Conservation (phyloP, 2,797 vertebrate species). For the Picus viridis region DNA sequence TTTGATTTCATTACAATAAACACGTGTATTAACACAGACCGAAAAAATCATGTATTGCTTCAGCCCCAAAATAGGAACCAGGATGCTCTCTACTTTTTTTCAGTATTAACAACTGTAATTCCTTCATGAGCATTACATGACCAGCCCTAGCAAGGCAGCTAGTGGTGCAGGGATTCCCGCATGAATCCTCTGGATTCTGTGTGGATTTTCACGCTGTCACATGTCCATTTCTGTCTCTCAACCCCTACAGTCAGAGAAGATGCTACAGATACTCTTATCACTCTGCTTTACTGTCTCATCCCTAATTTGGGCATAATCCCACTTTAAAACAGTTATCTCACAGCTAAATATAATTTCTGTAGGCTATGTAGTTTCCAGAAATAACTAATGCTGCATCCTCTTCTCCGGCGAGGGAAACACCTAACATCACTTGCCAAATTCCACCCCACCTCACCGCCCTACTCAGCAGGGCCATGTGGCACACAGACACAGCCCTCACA, state of each 20-base stretch:
- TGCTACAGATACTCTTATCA: conserved; percentile 51
- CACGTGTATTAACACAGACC: not conserved
- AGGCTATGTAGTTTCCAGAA: conserved; percentile 36
- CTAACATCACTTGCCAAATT: not conserved
- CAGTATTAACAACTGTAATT: not conserved
- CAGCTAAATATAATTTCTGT: conserved; percentile 52
- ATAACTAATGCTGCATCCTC: conserved; percentile 30
- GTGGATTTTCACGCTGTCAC: not conserved
- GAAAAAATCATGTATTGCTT: not conserved
- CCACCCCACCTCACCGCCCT: not conserved
- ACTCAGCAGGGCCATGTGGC: not conserved
- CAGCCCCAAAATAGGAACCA: conserved; percentile 18
- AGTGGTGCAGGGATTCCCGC: not conserved
- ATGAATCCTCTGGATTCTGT: not conserved
- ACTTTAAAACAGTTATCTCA: conserved; percentile 64
- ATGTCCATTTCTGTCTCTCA: not conserved
- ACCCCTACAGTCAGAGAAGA: not conserved
- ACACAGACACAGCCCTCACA: not conserved
- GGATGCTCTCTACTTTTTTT: not conserved
- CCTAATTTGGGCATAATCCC: conserved; percentile 64
- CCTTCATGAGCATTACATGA: not conserved
- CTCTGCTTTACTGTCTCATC: not conserved
- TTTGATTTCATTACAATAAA: conserved; percentile 43
- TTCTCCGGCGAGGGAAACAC: not conserved
- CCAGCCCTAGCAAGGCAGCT: not conserved